Base-by-base conservation (phyloP, 1,140 invertebrate genomes). In the Octopus bimaculoides region DNA sequence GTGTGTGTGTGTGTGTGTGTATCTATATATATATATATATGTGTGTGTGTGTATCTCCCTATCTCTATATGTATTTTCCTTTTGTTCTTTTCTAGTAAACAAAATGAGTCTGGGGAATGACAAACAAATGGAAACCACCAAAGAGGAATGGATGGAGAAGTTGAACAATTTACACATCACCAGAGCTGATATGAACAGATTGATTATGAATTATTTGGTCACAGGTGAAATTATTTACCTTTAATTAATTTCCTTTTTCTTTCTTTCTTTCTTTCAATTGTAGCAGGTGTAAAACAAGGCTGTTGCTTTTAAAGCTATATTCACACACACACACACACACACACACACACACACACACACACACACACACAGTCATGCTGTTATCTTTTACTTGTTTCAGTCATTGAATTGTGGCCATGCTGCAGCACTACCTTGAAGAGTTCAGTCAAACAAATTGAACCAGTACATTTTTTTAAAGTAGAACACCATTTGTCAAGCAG, bases 181-280 rank as follows among this genome's bases (percentile, higher is more conserved):
- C 75, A 92, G 97, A 83, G 93, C 94, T 73, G 95, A 97, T 85
- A 97, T 98, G 95, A 98, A 99, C 89, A 95, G 96, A 89, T 92
- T 99, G 66, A 97, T 99, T 79, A 99, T 99, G 97, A 98, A 99
- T 91, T 99, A 99, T 91, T 92, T 99, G 83, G 96, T 98, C 4
- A 98, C 96, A 91, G 96, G 96, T 96, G 92, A 90, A 83, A 82
- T 26, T 5, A 14, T 52, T 78, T 82, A 83, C 80, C 61, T 77
- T 17, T 17, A 41, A 41, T 41, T 41, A 61, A 61, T 17, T 61
- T 61, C 4, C 1, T 9, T 61, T 61, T 61, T 17, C 56, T 61
- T 61, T 61, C 9, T 61, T 10, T 71, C 14, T 61, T 61, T 17
- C 56, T 9, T 61, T 61, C 17, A 61, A 5, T 5, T 3, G 8